Evolutionary conservation across 1,140 invertebrate species (phyloP).

Genomic region (Anagrus nilaparvatae): DNA sequence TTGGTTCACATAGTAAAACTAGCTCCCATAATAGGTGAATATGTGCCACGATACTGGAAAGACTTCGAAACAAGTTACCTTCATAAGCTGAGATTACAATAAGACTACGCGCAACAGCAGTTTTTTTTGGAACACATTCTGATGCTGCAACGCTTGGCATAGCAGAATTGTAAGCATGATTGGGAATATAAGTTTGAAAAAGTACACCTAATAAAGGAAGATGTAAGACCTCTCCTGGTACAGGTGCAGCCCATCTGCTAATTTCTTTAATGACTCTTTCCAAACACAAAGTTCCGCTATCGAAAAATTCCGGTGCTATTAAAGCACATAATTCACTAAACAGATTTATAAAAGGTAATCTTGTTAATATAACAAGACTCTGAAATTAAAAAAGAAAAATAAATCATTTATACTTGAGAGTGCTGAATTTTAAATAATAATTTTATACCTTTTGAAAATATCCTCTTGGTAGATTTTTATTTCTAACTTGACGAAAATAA

Average conservation of each 20-base stretch:
- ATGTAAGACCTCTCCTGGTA: constrained; percentile 69
- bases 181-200: constrained; percentile 55
- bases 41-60: constrained; percentile 80
- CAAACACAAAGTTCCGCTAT: constrained; percentile 72
- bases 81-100: constrained; percentile 67
- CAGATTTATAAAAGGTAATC: constrained; percentile 87
- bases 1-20: constrained; percentile 84
- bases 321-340: constrained; percentile 79
- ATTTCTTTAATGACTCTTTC: constrained; percentile 88
- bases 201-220: constrained; percentile 78
- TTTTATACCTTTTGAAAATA: constrained; percentile 90
- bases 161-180: constrained; percentile 40
- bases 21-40: constrained; percentile 96
- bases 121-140: constrained; percentile 40
- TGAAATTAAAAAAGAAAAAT: constrained; percentile 39
- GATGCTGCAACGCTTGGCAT: constrained; percentile 31
- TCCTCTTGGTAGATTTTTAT: constrained; percentile 82
- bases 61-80: constrained; percentile 73
- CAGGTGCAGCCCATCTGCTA: constrained; percentile 82
- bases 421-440: constrained; percentile 11
- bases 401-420: constrained; percentile 64
- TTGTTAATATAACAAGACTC: constrained; percentile 89
- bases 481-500: constrained; percentile 96
- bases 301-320: constrained; percentile 93
- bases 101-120: constrained; percentile 39